Conservation (phyloP, 2,113 vertebrate genomes). For the Synchiropus splendidus region DNA sequence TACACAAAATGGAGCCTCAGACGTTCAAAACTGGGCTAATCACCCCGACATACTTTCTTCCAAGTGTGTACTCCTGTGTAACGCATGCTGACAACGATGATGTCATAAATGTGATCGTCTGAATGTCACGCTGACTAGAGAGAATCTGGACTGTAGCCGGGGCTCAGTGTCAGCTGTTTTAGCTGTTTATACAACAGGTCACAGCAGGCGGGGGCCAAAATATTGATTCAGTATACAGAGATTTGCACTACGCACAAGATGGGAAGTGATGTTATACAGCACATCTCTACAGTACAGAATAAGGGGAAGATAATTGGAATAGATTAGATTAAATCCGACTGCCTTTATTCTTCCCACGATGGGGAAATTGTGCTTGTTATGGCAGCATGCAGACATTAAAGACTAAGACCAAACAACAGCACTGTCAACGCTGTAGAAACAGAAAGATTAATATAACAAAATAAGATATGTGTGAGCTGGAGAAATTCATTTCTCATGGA, state of each 20-base stretch:
- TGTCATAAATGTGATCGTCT: slow-evolving; percentile 16
- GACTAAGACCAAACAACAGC: too few relatives aligned
- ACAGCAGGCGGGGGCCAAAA: slow-evolving; percentile 30
- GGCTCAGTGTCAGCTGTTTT: slow-evolving; percentile 46
- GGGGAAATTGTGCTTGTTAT: too few relatives aligned
- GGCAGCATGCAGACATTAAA: too few relatives aligned
- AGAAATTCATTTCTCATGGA: too few relatives aligned
- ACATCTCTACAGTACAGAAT: background rate
- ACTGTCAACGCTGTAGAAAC: too few relatives aligned
- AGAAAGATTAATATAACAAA: too few relatives aligned
- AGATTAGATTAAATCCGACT: too few relatives aligned
- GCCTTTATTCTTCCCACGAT: too few relatives aligned
- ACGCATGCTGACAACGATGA: background rate
- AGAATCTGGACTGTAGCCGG: slow-evolving; percentile 40
- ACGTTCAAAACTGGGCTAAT: background rate
- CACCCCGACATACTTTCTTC: background rate
- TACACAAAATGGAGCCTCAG: background rate
- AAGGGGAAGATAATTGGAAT: too few relatives aligned
- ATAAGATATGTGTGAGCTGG: too few relatives aligned
- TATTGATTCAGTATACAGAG: slow-evolving; percentile 46
- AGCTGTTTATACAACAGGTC: slow-evolving; percentile 51
- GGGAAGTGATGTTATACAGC: background rate
- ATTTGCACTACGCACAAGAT: too few relatives aligned
- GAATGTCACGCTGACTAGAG: slow-evolving; percentile 29
- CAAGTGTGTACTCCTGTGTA: background rate